These are phyloP conservation scores for Philopotamus ludificatus DNA, from an alignment of 1,140 invertebrate genomes.

Conservation along the genomic window DNA sequence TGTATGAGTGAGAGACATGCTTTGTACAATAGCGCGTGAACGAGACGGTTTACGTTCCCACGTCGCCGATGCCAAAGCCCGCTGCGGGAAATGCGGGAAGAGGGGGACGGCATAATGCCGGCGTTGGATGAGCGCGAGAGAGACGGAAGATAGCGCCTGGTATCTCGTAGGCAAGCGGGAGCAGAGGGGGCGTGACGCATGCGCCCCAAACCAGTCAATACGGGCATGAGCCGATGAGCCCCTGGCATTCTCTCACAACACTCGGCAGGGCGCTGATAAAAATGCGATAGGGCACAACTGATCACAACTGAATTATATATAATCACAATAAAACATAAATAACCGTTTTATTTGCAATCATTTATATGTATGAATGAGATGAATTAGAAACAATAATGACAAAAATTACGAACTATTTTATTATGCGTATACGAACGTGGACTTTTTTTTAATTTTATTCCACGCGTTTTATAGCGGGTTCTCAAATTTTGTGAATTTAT, in stretches of 20 bases:
- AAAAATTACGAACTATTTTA: too few relatives aligned
- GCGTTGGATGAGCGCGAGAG: neutral
- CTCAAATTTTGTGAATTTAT: too few relatives aligned
- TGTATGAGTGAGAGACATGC: too few relatives aligned
- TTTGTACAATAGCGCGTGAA: too few relatives aligned
- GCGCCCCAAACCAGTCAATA: slow-evolving; percentile 38
- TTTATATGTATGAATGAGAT: too few relatives aligned
- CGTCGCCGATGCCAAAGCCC: neutral
- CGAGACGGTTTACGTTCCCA: neutral
- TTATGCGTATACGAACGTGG: too few relatives aligned
- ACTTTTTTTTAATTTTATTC: too few relatives aligned
- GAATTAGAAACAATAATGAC: too few relatives aligned
- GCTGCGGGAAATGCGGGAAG: slow-evolving; percentile 13
- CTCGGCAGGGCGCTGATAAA: neutral
- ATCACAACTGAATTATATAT: too few relatives aligned
- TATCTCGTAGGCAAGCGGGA: neutral
- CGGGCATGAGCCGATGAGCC: slow-evolving; percentile 1
- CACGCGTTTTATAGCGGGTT: too few relatives aligned
- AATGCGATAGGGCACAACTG: too few relatives aligned
- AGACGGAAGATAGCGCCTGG: slow-evolving; percentile 7
- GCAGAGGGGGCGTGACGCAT: slow-evolving; percentile 33
- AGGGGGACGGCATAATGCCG: neutral
- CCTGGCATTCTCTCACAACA: neutral
- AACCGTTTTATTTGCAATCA: too few relatives aligned
- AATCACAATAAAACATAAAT: neutral